Evolutionary conservation across 2,797 vertebrate genomes (phyloP), one percentile per base, ranked within the genome.

Genomic region (Rhodeus uyekii): DNA sequence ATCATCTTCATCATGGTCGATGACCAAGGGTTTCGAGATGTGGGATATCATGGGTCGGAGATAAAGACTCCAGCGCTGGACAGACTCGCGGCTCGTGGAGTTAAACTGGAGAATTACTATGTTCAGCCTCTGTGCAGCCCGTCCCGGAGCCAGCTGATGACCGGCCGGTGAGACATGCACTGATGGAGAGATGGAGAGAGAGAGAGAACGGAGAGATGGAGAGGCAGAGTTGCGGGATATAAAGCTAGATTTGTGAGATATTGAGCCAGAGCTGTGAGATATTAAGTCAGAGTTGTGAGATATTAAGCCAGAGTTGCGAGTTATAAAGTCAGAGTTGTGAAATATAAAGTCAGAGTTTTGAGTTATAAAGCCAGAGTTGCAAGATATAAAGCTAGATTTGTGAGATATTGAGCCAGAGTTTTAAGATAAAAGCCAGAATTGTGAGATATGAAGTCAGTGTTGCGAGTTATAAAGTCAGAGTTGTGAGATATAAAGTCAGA

Each of bases 61-160:
- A 98, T 99, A 89, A 95, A 95, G 80, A 99, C 98, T 0, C 98
- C 97, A n/a, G 96, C 97, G 0, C 92, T 99, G 88, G 97, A 99
- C 93, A 93, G 90, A 83, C 94, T 99, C 42, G 97, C 98, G 0
- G 95, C 95, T 0, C 93, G 97, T 89, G 98, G 98, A 38, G 98
- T 99, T 44, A 98, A 98, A 75, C 93, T 99, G 92, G 98, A 99
- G 93, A 99, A 98, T 83, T 99, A 99, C 88, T 99, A 99, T 1
- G 98, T 99, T 36, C 98, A 99, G 89, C 98, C 98, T 18, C 96
- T 99, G 73, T 99, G 98, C 92, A 98, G 96, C 16, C 98, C 98
- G 0, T 98, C 98, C 89, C 93, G 98, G 90, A 99, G 98, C 90
- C 98, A 99, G 36, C 91, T 99, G 86, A 96, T 99, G 94, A 99